phyloP scores from a whole-genome alignment of 1,140 invertebrate species.

The Bombyx mandarina region DNA sequence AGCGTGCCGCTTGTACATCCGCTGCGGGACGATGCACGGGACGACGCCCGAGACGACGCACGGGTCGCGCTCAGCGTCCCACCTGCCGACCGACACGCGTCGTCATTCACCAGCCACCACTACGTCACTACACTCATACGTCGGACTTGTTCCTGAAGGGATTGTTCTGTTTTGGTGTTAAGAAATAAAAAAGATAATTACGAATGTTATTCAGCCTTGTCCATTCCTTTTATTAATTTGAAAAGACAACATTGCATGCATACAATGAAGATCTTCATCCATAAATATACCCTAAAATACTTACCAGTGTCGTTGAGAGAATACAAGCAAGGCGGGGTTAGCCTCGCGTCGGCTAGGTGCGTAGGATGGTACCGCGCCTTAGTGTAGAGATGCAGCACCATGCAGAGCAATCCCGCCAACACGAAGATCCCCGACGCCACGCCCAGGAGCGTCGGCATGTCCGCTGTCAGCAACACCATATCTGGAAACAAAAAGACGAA shows the following conservation, averaged over 20 bases:
- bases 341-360: slow-evolving; percentile 84
- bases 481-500: slow-evolving; percentile 67
- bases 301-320: slow-evolving; percentile 78
- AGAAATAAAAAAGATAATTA: too few relatives aligned
- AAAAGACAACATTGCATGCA: too few relatives aligned
- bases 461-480: slow-evolving; percentile 83
- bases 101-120: background rate
- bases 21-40: slow-evolving; percentile 79
- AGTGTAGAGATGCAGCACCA: slow-evolving; percentile 87
- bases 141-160: too few relatives aligned
- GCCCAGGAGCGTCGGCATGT: slow-evolving; percentile 85
- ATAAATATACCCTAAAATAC: background rate
- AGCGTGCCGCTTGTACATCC: slow-evolving; percentile 74
- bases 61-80: slow-evolving; percentile 73
- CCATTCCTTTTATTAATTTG: too few relatives aligned
- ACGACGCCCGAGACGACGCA: slow-evolving; percentile 74
- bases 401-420: slow-evolving; percentile 86
- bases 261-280: background rate
- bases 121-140: background rate
- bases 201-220: too few relatives aligned
- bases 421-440: slow-evolving; percentile 86
- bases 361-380: slow-evolving; percentile 78
- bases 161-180: too few relatives aligned
- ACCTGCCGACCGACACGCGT: slow-evolving; percentile 24
- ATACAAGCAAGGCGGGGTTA: slow-evolving; percentile 86